Evolutionary conservation across 2,888 invertebrate genomes (phyloP).

Genomic region (Magallana nippona): DNA sequence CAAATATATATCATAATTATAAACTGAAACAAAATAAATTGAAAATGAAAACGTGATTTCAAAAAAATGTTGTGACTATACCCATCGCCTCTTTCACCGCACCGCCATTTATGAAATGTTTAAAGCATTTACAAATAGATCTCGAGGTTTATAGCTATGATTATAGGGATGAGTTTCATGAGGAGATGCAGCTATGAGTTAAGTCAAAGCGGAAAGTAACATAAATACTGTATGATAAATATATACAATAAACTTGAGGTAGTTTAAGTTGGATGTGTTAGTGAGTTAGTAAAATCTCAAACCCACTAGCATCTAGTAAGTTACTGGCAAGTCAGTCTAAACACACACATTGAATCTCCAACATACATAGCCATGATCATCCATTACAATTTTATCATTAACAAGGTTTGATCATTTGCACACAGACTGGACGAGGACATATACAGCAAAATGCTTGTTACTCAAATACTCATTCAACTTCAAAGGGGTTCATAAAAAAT

Average conservation of each 20-base stretch:
- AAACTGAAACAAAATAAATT: not conserved
- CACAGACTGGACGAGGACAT: not conserved
- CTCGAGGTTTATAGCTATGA: not conserved
- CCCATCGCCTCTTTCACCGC: constrained; percentile 26
- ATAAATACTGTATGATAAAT: not conserved
- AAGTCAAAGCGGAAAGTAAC: not conserved
- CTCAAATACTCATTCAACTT: not conserved
- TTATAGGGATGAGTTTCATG: not conserved
- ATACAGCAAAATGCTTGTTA: not conserved
- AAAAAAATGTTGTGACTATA: not conserved
- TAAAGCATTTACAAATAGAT: not conserved
- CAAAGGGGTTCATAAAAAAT: not conserved
- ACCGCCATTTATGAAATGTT: constrained; percentile 25
- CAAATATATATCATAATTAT: not conserved
- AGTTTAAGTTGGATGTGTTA: not conserved
- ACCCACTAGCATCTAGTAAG: not conserved
- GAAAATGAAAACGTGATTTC: not conserved
- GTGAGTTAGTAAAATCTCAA: constrained; percentile 5
- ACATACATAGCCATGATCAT: not conserved
- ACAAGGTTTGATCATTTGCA: not conserved
- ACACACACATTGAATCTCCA: constrained; percentile 31
- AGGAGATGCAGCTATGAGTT: constrained; percentile 26
- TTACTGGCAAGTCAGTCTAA: not conserved
- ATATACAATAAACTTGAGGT: not conserved
- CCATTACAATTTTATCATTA: not conserved